Evolutionary conservation across 2,888 invertebrate species (phyloP).

Genomic region (Blastobasis adustella): DNA sequence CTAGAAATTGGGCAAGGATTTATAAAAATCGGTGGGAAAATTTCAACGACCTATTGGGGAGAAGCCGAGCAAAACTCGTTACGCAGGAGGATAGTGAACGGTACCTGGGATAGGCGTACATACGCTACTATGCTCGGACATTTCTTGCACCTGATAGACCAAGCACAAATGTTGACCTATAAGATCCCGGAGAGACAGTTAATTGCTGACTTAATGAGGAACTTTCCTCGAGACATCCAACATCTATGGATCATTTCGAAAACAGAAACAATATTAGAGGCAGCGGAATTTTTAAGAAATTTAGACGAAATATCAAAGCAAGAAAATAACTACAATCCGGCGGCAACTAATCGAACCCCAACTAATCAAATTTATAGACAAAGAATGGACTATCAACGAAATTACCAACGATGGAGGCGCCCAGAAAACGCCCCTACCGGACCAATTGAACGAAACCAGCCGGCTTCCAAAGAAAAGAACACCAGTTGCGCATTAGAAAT

Average conservation of each 20-base stretch:
- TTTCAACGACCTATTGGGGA: not conserved
- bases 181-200: conserved; percentile 1
- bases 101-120: not conserved
- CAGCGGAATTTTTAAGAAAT: conserved; percentile 3
- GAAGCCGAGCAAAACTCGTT: not conserved
- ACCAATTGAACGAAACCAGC: too few relatives aligned
- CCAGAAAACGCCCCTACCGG: not conserved
- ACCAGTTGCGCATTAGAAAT: too few relatives aligned
- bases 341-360: not conserved
- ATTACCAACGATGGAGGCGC: not conserved
- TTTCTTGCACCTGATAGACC: not conserved
- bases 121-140: not conserved
- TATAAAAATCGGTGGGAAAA: not conserved
- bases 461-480: too few relatives aligned
- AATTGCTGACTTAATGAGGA: not conserved
- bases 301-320: conserved; percentile 2
- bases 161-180: conserved; percentile 1
- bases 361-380: not conserved
- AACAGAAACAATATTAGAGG: not conserved
- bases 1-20: not conserved
- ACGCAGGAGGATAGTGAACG: not conserved
- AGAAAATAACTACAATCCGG: not conserved
- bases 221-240: conserved; percentile 1
- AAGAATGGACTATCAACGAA: not conserved
- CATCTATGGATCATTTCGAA: not conserved